Base-by-base conservation (phyloP, 2,888 invertebrate genomes). In the Silvanus unidentatus region DNA sequence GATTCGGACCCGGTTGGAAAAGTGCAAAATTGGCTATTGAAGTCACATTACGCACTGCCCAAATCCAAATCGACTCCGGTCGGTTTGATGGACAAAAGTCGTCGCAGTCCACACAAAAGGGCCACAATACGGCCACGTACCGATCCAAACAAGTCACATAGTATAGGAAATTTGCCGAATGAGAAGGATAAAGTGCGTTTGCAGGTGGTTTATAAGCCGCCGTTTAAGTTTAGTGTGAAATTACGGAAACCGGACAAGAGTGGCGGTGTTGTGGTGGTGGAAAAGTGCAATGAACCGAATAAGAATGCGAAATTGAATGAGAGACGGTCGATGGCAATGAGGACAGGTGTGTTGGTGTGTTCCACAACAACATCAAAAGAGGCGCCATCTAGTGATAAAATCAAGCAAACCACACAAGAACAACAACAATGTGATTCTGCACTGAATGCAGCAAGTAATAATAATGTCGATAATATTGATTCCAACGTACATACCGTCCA, bases 41-140 rank as follows among this genome's bases (percentile, higher is more conserved):
- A 86, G 50, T 86, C 87, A 1, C 86, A 84, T 42, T 75, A 77
- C 1, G 70, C 77, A 13, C 76, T 89, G 60, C 84, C 87, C 6
- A 90, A 90, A 69, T 89, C 89, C 27, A 89, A 90, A 66, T 90
- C 89, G 1, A 89, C 88, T 1, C 89, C 90, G 0, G 81, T 85
- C 1, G 84, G 84, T 14, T 75, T 88, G 38, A 79, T 80, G 1
- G 77, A 79, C 54, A 63, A 69, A 45, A 70, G 76, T 50, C 58
- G 77, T 48, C 78, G 80, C 54, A 76, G 76, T 32, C 76, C 80
- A 1, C 75, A 74, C 44, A 57, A 57, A 44, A 69, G 72, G 45
- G 75, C 76, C 63, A 58, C 62, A 2, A 72, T 75, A 15, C 72
- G 77, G 61, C 75, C 77, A 52, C 59, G 68, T 43, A 57, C 65